A percentile compares a stretch with the other conserved stretches of the same genome.
Conservation (phyloP, 1,140 invertebrate species). For the Oryzaephilus surinamensis region DNA sequence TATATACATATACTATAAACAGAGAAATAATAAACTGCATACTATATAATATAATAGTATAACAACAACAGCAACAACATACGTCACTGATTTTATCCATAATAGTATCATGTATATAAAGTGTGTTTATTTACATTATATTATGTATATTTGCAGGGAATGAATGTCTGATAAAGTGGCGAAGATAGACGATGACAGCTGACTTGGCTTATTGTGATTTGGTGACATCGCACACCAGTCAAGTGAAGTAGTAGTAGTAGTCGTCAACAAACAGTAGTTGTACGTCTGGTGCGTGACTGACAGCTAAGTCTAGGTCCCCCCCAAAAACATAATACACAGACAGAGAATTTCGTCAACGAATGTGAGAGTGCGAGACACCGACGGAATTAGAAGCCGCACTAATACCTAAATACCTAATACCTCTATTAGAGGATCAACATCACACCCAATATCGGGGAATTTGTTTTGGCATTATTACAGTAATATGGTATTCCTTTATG, state of each 20-base stretch:
- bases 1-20: constrained; percentile 4
- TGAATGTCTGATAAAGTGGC: constrained; percentile 7
- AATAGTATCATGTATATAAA: too few relatives aligned
- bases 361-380: not conserved
- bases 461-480: too few relatives aligned
- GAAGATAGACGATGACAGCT: constrained; percentile 28
- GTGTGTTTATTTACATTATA: too few relatives aligned
- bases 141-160: constrained; percentile 22
- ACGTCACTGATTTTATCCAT: constrained; percentile 29
- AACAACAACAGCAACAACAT: constrained; percentile 9
- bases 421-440: too few relatives aligned
- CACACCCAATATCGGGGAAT: too few relatives aligned
- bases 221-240: constrained; percentile 26
- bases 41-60: too few relatives aligned
- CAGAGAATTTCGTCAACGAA: too few relatives aligned
- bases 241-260: too few relatives aligned
- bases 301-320: constrained; percentile 7
- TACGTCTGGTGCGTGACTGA: constrained; percentile 25
- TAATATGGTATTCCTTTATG: too few relatives aligned
- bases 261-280: too few relatives aligned
- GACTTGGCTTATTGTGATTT: constrained; percentile 30
- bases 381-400: constrained; percentile 14
- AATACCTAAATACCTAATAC: too few relatives aligned
- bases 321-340: too few relatives aligned
- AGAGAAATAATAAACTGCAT: constrained; percentile 21